A percentile compares a stretch with the other conserved stretches of the same genome.
These are phyloP conservation scores for Aldrovandia affinis DNA, from an alignment of 2,797 vertebrate species.

Conservation along the genomic window DNA sequence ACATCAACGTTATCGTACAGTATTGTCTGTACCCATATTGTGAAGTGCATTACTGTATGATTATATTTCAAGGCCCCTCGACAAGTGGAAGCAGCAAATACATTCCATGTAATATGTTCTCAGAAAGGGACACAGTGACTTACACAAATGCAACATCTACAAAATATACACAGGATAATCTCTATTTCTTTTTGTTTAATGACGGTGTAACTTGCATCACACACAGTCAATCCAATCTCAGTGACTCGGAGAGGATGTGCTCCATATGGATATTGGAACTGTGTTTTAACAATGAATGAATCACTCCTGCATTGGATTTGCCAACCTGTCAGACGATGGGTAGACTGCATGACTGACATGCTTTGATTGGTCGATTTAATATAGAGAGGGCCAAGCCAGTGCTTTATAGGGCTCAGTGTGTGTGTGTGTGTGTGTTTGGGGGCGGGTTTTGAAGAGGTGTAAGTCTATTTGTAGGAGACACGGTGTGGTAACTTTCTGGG, in stretches of 20 bases:
- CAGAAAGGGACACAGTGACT: background rate
- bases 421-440: background rate
- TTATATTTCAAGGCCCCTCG: background rate
- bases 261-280: conserved; percentile 77
- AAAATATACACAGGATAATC: conserved; percentile 35
- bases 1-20: background rate
- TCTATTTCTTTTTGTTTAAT: background rate
- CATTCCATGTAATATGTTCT: background rate
- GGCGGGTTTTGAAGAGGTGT: conserved; percentile 15
- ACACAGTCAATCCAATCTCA: conserved; percentile 14
- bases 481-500: conserved; percentile 6
- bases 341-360: conserved; percentile 81
- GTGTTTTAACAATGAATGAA: conserved; percentile 83
- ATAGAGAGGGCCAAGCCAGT: conserved; percentile 46
- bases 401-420: conserved; percentile 2
- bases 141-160: conserved; percentile 37
- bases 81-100: background rate
- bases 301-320: conserved; percentile 75
- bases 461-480: conserved; percentile 3
- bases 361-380: conserved; percentile 83
- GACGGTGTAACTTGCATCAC: background rate
- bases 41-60: background rate
- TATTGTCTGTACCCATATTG: background rate
- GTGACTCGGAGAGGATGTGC: conserved; percentile 34
- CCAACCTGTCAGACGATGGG: conserved; percentile 77